Base-by-base conservation (phyloP, 2,797 vertebrate species). In the Micromesistius poutassou region DNA sequence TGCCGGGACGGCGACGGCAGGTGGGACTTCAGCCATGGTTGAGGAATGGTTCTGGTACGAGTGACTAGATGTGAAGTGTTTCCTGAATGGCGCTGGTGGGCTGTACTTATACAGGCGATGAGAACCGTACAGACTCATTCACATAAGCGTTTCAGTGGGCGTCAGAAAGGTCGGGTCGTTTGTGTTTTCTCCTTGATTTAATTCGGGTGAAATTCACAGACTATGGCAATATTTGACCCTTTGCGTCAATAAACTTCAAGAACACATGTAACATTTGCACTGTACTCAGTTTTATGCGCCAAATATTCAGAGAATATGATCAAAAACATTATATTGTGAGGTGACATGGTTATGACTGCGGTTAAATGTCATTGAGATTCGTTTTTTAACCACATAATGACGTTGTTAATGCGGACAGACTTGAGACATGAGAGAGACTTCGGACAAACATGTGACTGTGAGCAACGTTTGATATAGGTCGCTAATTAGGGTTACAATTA, bases 11-110 rank as follows among this genome's bases (percentile, higher is more conserved):
- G 55, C 22, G 22, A 22, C 19, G 13, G 4, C 78, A 9, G 82
- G 78, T 0, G 79, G 83, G 6, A n/a, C 83, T 85, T 90, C 89
- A 80, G 83, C 84, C 88, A 89, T 88, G 1, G 4, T 74, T 1
- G 22, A 19, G 22, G 22, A 38, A 2, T 38, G 1, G 55, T 62
- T n/a, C 22, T 62, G 19, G 1, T 25, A 0, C 12, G 28, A 10
- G 50, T 22, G 35, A 74, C 13, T 2, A 77, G 66, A 19, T 19
- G 35, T 3, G 0, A 38, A 74, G 10, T 78, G 30, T 0, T 25
- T n/a, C 0, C 8, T 25, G 55, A 7, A 16, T 1, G 1, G 1
- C 10, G 0, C 25, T 36, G 72, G 72, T 74, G 46, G 22, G 79
- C 75, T 14, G 82, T 0, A 10, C 46, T 87, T 88, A 79, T 84